phyloP scores from a whole-genome alignment of 2,888 invertebrate species.

The Cylloceria caligata region DNA sequence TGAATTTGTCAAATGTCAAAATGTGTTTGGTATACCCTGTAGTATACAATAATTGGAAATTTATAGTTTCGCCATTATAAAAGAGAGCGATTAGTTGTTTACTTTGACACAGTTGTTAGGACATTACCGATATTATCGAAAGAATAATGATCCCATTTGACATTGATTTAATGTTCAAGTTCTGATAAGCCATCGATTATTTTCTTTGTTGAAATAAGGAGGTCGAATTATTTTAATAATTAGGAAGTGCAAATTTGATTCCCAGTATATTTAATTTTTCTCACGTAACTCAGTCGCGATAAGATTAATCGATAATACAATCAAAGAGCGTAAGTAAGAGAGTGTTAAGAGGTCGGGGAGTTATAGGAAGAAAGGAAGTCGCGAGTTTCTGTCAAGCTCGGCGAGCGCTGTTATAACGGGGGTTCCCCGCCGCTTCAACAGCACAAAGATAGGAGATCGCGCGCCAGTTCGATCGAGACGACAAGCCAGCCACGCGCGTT shows the following conservation, averaged over 20 bases:
- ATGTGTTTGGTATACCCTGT: neutral
- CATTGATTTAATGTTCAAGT: neutral
- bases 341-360: neutral
- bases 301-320: slow-evolving; percentile 1
- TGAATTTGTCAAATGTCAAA: slow-evolving; percentile 48
- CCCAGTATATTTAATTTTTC: no score
- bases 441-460: slow-evolving; percentile 58
- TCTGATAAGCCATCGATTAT: neutral
- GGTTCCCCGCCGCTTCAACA: slow-evolving; percentile 19
- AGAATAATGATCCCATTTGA: slow-evolving; percentile 1
- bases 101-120: slow-evolving; percentile 21
- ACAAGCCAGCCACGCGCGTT: slow-evolving; percentile 36
- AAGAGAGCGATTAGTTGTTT: neutral
- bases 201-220: neutral
- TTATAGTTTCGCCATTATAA: neutral
- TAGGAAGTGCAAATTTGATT: no score
- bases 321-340: no score
- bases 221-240: neutral
- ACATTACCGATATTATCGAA: neutral
- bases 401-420: slow-evolving; percentile 39
- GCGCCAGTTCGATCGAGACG: slow-evolving; percentile 62
- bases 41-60: slow-evolving; percentile 1
- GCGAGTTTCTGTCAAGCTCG: slow-evolving; percentile 58
- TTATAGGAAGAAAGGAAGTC: slow-evolving; percentile 60
- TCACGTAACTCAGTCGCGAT: no score